A percentile compares a stretch with the other conserved stretches of the same genome.
Conservation (phyloP, 2,113 vertebrate species). For the Nothoprocta perdicaria region DNA sequence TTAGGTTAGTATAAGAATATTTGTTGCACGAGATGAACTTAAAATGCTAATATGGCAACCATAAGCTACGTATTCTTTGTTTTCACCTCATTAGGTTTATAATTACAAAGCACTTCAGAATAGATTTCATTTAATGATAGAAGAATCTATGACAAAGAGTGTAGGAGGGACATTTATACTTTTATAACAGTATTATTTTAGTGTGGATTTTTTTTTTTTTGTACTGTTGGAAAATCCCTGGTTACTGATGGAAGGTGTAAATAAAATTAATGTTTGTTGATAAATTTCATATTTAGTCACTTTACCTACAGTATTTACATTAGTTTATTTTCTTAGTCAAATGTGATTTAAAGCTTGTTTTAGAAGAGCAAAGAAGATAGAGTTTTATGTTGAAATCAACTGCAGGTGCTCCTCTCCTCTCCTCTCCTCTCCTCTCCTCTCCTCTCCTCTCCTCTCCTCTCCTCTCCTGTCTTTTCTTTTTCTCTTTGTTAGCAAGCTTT, state of each 20-base stretch:
- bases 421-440: too few relatives aligned
- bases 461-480: too few relatives aligned
- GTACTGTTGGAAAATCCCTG: background rate
- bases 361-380: background rate
- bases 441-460: too few relatives aligned
- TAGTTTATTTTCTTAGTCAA: background rate
- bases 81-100: background rate
- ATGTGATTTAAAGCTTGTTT: rapidly evolving
- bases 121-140: background rate
- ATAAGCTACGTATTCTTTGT: background rate
- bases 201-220: too few relatives aligned
- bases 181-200: background rate
- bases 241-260: background rate
- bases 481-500: background rate
- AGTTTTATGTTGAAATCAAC: background rate
- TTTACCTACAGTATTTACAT: background rate
- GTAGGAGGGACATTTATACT: background rate
- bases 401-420: too few relatives aligned
- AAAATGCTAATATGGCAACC: background rate
- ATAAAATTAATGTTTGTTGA: background rate
- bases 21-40: background rate
- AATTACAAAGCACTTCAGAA: background rate
- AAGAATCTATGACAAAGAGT: background rate
- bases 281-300: background rate
- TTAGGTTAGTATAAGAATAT: background rate